Percentiles rank a stretch among this genome's conserved stretches.
phyloP scores from a whole-genome alignment of 2,797 vertebrate species.

The Spondyliosoma cantharus region DNA sequence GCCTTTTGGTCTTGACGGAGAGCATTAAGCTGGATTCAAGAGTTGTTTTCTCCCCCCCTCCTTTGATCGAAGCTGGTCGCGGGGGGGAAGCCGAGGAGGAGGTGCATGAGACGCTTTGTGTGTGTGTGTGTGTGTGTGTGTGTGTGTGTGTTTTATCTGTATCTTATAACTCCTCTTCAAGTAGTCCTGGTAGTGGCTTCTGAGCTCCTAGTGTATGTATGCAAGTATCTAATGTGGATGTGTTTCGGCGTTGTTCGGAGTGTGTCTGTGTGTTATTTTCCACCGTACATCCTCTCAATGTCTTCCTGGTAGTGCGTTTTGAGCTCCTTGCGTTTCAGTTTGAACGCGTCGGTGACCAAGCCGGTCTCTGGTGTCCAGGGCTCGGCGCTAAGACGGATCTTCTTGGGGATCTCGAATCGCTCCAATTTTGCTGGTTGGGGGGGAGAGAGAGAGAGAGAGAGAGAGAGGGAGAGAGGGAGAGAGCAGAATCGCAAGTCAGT shows the following conservation, averaged over 20 bases:
- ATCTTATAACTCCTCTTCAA: conserved; percentile 42
- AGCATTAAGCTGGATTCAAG: conserved; percentile 41
- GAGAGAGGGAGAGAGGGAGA: conserved; percentile 7
- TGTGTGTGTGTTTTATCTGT: conserved; percentile 40
- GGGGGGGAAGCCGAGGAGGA: conserved; percentile 58
- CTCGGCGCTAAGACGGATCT: conserved; percentile 94
- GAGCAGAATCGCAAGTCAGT: conserved; percentile 46
- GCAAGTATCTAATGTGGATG: conserved; percentile 75
- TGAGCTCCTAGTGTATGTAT: conserved; percentile 75
- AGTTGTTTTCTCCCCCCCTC: conserved; percentile 3
- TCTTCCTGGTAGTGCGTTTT: conserved; percentile 94
- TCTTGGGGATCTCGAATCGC: conserved; percentile 96
- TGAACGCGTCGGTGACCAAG: conserved; percentile 97
- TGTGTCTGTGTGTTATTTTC: conserved; percentile 83
- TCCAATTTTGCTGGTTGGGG: conserved; percentile 90
- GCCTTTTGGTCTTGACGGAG: conserved; percentile 46
- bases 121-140: conserved; percentile 28
- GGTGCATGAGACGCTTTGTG: conserved; percentile 25
- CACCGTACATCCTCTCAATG: conserved; percentile 97
- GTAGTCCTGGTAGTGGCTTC: conserved; percentile 44
- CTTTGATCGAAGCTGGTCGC: conserved; percentile 66
- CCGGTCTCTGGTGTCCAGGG: conserved; percentile 98
- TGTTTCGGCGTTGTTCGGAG: conserved; percentile 56
- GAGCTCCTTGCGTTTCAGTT: conserved; percentile 97
- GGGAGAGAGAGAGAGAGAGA: conserved; percentile 16